A percentile compares a stretch with the other conserved stretches of the same genome.
Conservation (phyloP, 2,797 vertebrate genomes). For the Antennarius maculatus region DNA sequence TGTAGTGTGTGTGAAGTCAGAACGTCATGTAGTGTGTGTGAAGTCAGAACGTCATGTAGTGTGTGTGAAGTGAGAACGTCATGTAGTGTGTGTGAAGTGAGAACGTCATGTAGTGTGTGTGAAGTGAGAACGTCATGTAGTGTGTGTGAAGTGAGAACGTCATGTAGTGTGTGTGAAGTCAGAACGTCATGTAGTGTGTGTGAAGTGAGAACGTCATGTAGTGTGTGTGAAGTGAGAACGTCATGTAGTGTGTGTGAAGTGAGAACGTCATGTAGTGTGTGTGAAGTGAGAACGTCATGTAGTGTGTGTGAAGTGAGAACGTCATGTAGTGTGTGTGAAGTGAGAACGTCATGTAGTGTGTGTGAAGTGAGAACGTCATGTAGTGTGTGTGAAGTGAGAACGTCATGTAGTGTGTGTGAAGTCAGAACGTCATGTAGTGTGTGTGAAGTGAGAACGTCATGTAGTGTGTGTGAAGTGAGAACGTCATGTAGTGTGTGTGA, state of each 20-base stretch:
- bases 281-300: slow-evolving; percentile 1
- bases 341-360: not conserved
- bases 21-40: not conserved
- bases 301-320: not conserved
- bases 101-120: not conserved
- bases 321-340: not conserved
- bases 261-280: not conserved
- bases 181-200: not conserved
- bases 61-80: not conserved
- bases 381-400: slow-evolving; percentile 2
- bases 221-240: not conserved
- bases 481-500: not conserved
- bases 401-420: not conserved
- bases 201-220: slow-evolving; percentile 1
- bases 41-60: slow-evolving; percentile 1
- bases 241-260: not conserved
- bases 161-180: not conserved
- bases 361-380: not conserved
- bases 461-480: not conserved
- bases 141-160: not conserved
- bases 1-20: not conserved
- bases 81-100: not conserved
- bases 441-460: slow-evolving; percentile 1
- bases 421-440: not conserved
- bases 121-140: not conserved